phyloP scores from a whole-genome alignment of 2,113 vertebrate species.

The Alligator sinensis region DNA sequence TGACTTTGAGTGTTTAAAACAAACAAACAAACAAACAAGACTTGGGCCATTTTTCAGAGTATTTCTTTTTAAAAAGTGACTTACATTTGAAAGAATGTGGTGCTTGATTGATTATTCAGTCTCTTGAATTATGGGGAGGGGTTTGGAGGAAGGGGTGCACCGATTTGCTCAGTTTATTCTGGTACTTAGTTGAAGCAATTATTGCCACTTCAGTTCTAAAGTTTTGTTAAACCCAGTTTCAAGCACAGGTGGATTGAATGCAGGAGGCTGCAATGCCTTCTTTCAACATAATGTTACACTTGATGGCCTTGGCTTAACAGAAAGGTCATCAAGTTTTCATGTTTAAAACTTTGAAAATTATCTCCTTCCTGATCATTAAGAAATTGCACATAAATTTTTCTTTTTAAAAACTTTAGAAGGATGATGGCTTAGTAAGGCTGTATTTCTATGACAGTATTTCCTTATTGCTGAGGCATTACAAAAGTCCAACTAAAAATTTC shows the following conservation, averaged over 20 bases:
- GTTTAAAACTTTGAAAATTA: not conserved
- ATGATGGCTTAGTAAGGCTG: not conserved
- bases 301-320: not conserved
- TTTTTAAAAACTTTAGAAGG: not conserved
- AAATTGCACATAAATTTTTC: rapidly evolving
- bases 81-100: no score
- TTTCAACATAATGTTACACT: not conserved
- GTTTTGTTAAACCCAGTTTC: not conserved
- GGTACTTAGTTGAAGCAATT: not conserved
- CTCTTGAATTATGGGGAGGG: not conserved
- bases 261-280: not conserved
- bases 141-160: not conserved
- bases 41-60: not conserved
- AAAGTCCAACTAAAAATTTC: not conserved
- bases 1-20: no score
- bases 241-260: not conserved
- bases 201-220: not conserved
- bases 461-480: not conserved
- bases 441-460: not conserved
- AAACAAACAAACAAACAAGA: not conserved
- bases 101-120: no score
- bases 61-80: no score
- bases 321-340: not conserved
- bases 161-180: rapidly evolving
- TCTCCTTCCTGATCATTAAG: rapidly evolving